These are phyloP conservation scores for Cyaniris semiargus DNA, from an alignment of 2,888 invertebrate genomes.

Conservation along the genomic window DNA sequence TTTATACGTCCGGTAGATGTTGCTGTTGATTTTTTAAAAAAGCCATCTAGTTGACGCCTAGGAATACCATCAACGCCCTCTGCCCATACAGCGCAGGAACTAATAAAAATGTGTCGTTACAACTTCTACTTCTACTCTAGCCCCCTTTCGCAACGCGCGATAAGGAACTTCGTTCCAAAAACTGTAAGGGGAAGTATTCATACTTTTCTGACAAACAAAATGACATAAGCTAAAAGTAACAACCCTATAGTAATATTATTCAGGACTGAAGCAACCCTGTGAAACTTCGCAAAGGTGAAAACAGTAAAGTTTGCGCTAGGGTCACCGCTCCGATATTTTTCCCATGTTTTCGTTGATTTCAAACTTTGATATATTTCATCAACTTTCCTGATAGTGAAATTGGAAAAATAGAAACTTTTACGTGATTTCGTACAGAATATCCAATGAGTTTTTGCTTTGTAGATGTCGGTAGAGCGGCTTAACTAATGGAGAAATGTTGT, in stretches of 20 bases:
- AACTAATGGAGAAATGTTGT: background rate
- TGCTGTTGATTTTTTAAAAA: too few species aligned
- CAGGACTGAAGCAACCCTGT: constrained; percentile 32
- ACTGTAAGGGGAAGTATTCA: background rate
- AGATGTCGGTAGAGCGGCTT: background rate
- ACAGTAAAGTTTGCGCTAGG: constrained; percentile 48
- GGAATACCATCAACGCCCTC: too few species aligned
- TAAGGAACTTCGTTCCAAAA: too few species aligned
- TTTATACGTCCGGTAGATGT: too few species aligned
- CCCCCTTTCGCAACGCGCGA: too few species aligned
- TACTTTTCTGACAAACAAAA: background rate
- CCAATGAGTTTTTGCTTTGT: background rate
- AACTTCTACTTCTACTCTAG: too few species aligned
- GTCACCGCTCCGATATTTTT: constrained; percentile 38
- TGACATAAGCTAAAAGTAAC: background rate
- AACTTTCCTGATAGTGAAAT: constrained; percentile 27
- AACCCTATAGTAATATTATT: background rate
- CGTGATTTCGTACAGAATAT: constrained; percentile 7
- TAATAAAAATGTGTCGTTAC: too few species aligned
- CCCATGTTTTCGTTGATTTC: constrained; percentile 41
- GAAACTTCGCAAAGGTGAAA: constrained; percentile 40
- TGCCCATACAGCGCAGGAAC: too few species aligned
- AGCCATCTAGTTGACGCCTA: too few species aligned
- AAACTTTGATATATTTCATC: constrained; percentile 35
- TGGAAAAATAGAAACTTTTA: constrained; percentile 22